phyloP scores from a whole-genome alignment of 2,113 vertebrate genomes.

The Chaetura pelagica region DNA sequence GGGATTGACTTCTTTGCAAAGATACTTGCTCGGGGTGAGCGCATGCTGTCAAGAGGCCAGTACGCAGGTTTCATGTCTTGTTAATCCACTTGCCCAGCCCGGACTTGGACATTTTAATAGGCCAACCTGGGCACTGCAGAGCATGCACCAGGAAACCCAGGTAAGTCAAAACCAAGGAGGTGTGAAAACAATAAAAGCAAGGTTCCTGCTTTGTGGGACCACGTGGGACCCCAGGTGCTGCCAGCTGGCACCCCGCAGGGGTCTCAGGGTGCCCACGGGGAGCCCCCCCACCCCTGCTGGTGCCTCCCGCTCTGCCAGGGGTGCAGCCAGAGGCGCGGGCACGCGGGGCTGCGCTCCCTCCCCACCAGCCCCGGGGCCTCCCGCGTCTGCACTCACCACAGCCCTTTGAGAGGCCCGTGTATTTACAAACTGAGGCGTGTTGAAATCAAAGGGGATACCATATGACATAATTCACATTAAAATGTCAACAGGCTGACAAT shows the following conservation, averaged over 20 bases:
- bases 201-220: not conserved
- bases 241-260: not conserved
- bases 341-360: conserved; percentile 48
- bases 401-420: conserved; percentile 96
- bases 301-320: not conserved
- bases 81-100: not conserved
- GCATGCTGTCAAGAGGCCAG: not conserved
- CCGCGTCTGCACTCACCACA: conserved; percentile 94
- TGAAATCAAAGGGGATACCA: conserved; percentile 99
- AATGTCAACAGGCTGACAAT: conserved; percentile 94
- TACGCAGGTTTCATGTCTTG: not conserved
- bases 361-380: conserved; percentile 91
- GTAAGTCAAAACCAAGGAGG: not conserved
- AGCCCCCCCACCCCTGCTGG: no score
- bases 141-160: not conserved
- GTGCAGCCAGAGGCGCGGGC: not conserved
- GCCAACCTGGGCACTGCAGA: not conserved
- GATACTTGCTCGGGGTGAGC: rapidly evolving
- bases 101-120: not conserved
- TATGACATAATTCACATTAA: conserved; percentile 99
- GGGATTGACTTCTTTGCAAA: not conserved
- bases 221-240: rapidly evolving
- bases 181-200: not conserved
- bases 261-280: not conserved
- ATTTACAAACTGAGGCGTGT: conserved; percentile 99